Percentiles rank a stretch among this genome's conserved stretches.
phyloP scores from a whole-genome alignment of 2,888 invertebrate genomes.

The Ptycholaimellus sp. region DNA sequence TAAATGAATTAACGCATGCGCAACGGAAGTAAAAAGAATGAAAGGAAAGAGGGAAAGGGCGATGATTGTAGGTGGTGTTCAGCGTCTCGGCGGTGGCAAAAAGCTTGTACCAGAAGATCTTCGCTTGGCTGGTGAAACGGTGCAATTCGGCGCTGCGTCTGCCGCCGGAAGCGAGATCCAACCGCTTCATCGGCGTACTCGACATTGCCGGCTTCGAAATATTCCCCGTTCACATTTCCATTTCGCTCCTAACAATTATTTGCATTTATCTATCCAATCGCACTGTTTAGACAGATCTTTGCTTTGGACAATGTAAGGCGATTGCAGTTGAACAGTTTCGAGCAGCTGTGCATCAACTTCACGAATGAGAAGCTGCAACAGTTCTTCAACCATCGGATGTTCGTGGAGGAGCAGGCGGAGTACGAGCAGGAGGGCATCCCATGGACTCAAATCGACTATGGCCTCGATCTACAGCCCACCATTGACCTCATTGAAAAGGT shows the following conservation, averaged over 20 bases:
- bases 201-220: constrained; percentile 25
- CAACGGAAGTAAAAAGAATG: too few relatives aligned
- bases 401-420: constrained; percentile 20
- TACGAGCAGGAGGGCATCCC: constrained; percentile 19
- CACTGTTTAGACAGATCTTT: background rate
- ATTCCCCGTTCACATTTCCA: constrained; percentile 8
- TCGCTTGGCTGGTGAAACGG: constrained; percentile 16
- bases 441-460: constrained; percentile 72
- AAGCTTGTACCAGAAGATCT: constrained; percentile 17
- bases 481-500: constrained; percentile 22
- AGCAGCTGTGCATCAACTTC: constrained; percentile 24
- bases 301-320: background rate
- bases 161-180: too few relatives aligned
- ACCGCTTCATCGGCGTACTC: constrained; percentile 19
- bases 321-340: constrained; percentile 17
- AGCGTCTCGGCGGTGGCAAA: constrained; percentile 20
- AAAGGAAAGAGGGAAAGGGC: too few relatives aligned
- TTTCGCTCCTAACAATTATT: background rate
- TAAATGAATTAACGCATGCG: too few relatives aligned
- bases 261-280: background rate
- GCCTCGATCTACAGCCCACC: constrained; percentile 18
- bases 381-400: constrained; percentile 24
- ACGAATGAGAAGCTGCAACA: constrained; percentile 23
- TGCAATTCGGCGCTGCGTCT: constrained; percentile 10
- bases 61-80: too few relatives aligned